These are phyloP conservation scores for Brachycybe producta DNA, from an alignment of 2,888 invertebrate species.

Conservation along the genomic window DNA sequence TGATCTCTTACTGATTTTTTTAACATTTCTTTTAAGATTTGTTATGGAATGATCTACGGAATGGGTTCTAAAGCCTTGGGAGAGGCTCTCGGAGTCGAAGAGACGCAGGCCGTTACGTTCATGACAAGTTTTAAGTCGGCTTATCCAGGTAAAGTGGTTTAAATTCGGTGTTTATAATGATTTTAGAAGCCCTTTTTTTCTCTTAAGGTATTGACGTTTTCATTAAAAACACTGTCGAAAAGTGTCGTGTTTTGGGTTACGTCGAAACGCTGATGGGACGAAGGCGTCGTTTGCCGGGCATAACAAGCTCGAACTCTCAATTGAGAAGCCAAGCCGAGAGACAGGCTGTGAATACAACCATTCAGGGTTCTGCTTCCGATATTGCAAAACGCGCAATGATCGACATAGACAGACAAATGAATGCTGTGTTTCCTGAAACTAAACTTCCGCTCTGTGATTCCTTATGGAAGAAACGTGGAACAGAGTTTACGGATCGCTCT, in stretches of 20 bases:
- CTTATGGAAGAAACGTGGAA: neutral
- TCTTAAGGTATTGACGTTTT: conserved; percentile 46
- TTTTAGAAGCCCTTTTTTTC: too few relatives aligned
- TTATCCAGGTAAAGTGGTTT: conserved; percentile 48
- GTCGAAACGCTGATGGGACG: conserved; percentile 72
- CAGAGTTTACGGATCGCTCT: neutral
- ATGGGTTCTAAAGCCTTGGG: conserved; percentile 76
- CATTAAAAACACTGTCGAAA: conserved; percentile 44
- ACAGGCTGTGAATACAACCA: conserved; percentile 89
- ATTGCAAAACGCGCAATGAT: conserved; percentile 84
- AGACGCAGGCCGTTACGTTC: conserved; percentile 57
- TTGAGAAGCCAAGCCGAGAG: conserved; percentile 70
- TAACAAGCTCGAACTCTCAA: conserved; percentile 47
- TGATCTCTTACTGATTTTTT: neutral
- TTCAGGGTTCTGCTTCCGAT: conserved; percentile 96
- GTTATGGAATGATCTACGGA: conserved; percentile 95
- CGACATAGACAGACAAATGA: conserved; percentile 49
- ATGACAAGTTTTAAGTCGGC: conserved; percentile 53
- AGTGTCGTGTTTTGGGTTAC: conserved; percentile 57
- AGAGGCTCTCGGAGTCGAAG: conserved; percentile 60
- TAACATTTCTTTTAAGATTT: conserved; percentile 64
- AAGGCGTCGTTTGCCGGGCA: conserved; percentile 60
- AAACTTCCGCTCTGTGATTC: conserved; percentile 23
- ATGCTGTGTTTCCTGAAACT: conserved; percentile 35
- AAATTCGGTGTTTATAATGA: conserved; percentile 16